A percentile compares a stretch with the other conserved stretches of the same genome.
Evolutionary conservation across 2,113 vertebrate genomes (phyloP).

Genomic region (Petromus typicus): DNA sequence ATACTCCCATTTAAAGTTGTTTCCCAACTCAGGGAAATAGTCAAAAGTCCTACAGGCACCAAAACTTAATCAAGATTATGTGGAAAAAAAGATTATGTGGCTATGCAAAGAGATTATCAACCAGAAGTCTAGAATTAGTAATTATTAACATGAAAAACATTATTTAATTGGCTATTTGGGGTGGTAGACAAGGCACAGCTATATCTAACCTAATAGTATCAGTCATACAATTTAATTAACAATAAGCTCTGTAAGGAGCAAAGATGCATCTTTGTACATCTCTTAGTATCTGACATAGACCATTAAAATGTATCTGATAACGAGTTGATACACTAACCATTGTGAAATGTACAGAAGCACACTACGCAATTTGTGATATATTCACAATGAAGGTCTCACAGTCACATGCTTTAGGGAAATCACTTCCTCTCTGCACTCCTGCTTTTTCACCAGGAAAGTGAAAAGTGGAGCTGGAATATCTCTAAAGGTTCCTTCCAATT

Average conservation of each 20-base stretch:
- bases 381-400: not conserved
- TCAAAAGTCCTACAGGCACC: not conserved
- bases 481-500: not conserved
- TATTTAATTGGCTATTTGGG: conserved; percentile 16
- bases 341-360: not conserved
- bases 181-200: not conserved
- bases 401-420: not conserved
- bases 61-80: conserved; percentile 44
- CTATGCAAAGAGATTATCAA: conserved; percentile 39
- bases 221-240: conserved; percentile 46
- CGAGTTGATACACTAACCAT: not conserved
- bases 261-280: not conserved
- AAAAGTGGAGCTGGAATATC: not conserved
- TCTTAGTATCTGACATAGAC: not conserved
- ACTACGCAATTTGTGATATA: not conserved
- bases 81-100: conserved; percentile 28
- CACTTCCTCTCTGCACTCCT: not conserved
- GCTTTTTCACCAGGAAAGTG: conserved; percentile 14
- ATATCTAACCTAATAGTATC: conserved; percentile 38
- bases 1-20: not conserved
- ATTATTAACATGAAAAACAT: conserved; percentile 56
- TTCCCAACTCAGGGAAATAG: conserved; percentile 15
- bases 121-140: conserved; percentile 41
- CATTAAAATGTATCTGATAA: conserved; percentile 35
- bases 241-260: conserved; percentile 26